Conservation (phyloP, 1,140 invertebrate species). For the Gerris buenoi region DNA sequence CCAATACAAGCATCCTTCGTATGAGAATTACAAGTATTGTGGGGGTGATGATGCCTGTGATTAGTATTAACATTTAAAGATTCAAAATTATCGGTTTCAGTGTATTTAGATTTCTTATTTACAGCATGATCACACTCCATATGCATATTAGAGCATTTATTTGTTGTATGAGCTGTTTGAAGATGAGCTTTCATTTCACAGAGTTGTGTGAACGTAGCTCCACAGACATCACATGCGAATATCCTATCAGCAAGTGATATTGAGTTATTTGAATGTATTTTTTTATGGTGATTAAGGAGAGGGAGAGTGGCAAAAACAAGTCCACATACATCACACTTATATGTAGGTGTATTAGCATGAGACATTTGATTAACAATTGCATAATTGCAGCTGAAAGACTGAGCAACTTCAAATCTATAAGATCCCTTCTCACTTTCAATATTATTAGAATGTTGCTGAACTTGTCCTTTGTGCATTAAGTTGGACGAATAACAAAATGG, state of each 20-base stretch:
- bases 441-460: constrained; percentile 29
- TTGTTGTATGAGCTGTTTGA: constrained; percentile 15
- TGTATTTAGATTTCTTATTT: constrained; percentile 24
- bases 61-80: not conserved
- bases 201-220: constrained; percentile 21
- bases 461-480: constrained; percentile 34
- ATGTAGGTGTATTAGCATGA: constrained; percentile 47
- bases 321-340: constrained; percentile 72
- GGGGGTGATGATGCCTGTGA: constrained; percentile 23
- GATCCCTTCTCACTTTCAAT: constrained; percentile 34
- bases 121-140: constrained; percentile 28
- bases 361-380: constrained; percentile 40
- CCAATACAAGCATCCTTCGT: not conserved
- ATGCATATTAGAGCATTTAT: constrained; percentile 29
- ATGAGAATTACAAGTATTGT: constrained; percentile 9
- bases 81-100: too few relatives aligned
- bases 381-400: constrained; percentile 38
- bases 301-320: constrained; percentile 63
- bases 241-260: constrained; percentile 20
- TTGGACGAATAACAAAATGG: constrained; percentile 41
- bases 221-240: constrained; percentile 25
- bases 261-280: constrained; percentile 39
- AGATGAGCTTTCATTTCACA: constrained; percentile 26
- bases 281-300: constrained; percentile 62
- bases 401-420: constrained; percentile 37